Evolutionary conservation across 2,888 invertebrate species (phyloP).

Genomic region (Tenthredo notha): DNA sequence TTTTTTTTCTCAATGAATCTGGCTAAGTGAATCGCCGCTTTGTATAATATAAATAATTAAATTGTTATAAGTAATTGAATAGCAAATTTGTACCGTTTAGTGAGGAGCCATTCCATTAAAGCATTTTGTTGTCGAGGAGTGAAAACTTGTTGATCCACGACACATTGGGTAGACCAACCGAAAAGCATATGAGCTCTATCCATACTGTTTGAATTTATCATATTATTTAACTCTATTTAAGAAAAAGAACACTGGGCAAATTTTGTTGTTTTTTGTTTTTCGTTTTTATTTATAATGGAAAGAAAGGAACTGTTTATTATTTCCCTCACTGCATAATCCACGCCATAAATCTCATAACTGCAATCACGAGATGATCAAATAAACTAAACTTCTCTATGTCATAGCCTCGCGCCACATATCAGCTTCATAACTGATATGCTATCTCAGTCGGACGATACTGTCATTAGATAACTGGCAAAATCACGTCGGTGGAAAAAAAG

Average conservation of each 20-base stretch:
- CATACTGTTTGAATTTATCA: conserved; percentile 19
- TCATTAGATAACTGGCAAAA: conserved; percentile 43
- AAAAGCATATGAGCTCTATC: conserved; percentile 45
- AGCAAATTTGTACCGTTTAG: conserved; percentile 20
- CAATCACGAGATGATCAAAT: conserved; percentile 46
- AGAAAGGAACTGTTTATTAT: conserved; percentile 36
- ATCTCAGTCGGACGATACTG: conserved; percentile 27
- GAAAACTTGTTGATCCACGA: conserved; percentile 35
- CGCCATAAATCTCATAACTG: conserved; percentile 51
- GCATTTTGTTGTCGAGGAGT: conserved; percentile 35
- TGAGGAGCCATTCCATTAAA: conserved; percentile 19
- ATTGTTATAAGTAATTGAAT: conserved; percentile 5
- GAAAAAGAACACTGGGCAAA: background rate
- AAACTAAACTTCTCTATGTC: conserved; percentile 33
- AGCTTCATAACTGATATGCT: conserved; percentile 42
- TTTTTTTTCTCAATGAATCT: background rate
- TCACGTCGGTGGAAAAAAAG: conserved; percentile 28
- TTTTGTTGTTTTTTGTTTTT: background rate
- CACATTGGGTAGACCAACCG: conserved; percentile 43
- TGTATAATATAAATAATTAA: background rate
- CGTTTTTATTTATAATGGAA: background rate
- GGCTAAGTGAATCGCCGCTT: background rate
- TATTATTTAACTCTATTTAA: background rate
- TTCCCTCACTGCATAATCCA: conserved; percentile 44
- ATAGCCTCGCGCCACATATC: background rate